Evolutionary conservation across 2,797 vertebrate genomes (phyloP).

Genomic region (Anguilla megastoma): DNA sequence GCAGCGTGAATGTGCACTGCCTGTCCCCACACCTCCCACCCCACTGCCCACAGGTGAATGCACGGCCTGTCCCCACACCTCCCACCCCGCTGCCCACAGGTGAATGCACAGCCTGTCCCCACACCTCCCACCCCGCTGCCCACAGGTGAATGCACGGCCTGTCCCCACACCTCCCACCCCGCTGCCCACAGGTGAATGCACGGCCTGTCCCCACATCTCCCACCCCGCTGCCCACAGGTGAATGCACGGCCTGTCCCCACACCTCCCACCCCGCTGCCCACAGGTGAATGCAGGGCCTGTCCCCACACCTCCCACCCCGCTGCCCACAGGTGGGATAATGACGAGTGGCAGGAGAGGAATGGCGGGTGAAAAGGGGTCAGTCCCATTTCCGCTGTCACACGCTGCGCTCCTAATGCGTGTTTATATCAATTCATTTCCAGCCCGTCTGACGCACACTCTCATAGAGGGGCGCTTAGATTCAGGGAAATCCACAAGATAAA

Average conservation of each 20-base stretch:
- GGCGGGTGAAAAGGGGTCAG: constrained; percentile 13
- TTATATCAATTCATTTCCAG: not conserved
- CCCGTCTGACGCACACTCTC: not conserved
- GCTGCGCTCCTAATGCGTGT: not conserved
- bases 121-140: too few species aligned
- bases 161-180: too few species aligned
- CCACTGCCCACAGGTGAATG: too few species aligned
- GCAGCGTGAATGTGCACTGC: not conserved
- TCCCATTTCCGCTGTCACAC: not conserved
- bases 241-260: not conserved
- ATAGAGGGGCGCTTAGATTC: not conserved
- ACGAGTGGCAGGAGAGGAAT: not conserved
- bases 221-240: too few species aligned
- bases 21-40: too few species aligned
- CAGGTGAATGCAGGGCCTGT: not conserved
- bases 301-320: not conserved
- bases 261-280: not conserved
- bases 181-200: too few species aligned
- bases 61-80: too few species aligned
- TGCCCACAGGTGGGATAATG: not conserved
- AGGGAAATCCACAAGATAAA: not conserved
- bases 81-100: too few species aligned
- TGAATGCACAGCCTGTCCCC: too few species aligned
- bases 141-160: too few species aligned
- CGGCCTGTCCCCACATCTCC: too few species aligned